A percentile compares a stretch with the other conserved stretches of the same genome.
These are phyloP conservation scores for Andricus curvator DNA, from an alignment of 2,888 invertebrate species.

Conservation along the genomic window DNA sequence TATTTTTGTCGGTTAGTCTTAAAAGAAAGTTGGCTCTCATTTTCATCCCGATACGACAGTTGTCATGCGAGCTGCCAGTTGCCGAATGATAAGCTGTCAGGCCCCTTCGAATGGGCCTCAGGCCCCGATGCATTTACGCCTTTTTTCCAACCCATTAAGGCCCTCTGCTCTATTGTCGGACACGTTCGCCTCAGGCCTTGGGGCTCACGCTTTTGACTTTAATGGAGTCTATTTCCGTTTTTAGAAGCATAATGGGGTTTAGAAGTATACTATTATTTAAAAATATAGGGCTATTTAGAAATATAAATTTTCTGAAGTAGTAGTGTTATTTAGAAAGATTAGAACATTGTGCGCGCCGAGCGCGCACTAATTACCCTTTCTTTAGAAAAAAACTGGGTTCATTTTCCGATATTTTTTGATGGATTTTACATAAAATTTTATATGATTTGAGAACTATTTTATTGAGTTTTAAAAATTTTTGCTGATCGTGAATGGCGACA, in stretches of 20 bases:
- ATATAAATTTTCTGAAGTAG: neutral
- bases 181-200: slow-evolving; percentile 47
- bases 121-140: slow-evolving; percentile 41
- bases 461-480: too few species aligned
- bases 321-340: neutral
- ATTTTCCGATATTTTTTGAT: too few species aligned
- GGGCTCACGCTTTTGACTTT: slow-evolving; percentile 23
- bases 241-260: slow-evolving; percentile 11
- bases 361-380: too few species aligned
- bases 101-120: slow-evolving; percentile 14
- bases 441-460: too few species aligned
- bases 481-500: too few species aligned
- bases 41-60: slow-evolving; percentile 58
- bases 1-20: slow-evolving; percentile 18
- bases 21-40: slow-evolving; percentile 43
- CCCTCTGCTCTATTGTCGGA: slow-evolving; percentile 53
- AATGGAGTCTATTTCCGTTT: slow-evolving; percentile 36
- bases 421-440: too few species aligned
- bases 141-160: slow-evolving; percentile 49
- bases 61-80: slow-evolving; percentile 50
- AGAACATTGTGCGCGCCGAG: too few species aligned
- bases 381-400: too few species aligned
- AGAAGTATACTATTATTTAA: slow-evolving; percentile 12
- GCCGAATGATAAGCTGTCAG: slow-evolving; percentile 48
- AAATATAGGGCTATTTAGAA: slow-evolving; percentile 1